A percentile compares a stretch with the other conserved stretches of the same genome.
phyloP scores from a whole-genome alignment of 2,888 invertebrate genomes.

The Leucoma salicis region DNA sequence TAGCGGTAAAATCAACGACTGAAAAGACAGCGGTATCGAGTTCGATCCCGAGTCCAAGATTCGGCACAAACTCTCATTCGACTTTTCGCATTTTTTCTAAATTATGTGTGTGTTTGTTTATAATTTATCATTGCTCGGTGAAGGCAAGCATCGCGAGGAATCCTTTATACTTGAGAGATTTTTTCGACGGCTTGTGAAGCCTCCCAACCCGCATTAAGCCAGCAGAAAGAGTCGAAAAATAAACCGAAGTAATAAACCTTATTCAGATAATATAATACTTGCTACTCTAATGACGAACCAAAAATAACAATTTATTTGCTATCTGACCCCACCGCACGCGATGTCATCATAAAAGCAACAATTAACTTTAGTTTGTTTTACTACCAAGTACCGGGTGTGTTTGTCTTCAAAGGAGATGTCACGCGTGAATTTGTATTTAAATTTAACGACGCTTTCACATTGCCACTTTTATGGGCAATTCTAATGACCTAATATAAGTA shows the following conservation, averaged over 20 bases:
- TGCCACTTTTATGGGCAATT: slow-evolving; percentile 37
- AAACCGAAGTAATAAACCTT: slow-evolving; percentile 14
- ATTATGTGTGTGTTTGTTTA: no score
- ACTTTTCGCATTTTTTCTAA: no score
- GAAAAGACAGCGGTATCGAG: no score
- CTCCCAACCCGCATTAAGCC: no score
- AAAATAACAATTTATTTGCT: slow-evolving; percentile 62
- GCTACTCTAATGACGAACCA: slow-evolving; percentile 26
- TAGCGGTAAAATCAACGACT: no score
- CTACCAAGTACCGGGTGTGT: slow-evolving; percentile 55
- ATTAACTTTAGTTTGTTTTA: slow-evolving; percentile 74
- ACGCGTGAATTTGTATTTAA: slow-evolving; percentile 51
- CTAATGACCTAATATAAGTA: slow-evolving; percentile 34
- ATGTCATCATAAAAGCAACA: slow-evolving; percentile 73
- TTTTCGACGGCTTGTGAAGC: no score
- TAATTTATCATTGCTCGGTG: no score
- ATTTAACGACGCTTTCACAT: slow-evolving; percentile 51
- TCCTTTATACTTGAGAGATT: no score
- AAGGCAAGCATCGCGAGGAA: no score
- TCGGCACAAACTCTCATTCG: no score
- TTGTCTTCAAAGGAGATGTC: slow-evolving; percentile 69
- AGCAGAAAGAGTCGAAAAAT: no score
- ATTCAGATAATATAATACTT: slow-evolving; percentile 20
- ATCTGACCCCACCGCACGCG: slow-evolving; percentile 66
- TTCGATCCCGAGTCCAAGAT: no score